phyloP scores from a whole-genome alignment of 2,113 vertebrate genomes.

The Mesocricetus auratus region DNA sequence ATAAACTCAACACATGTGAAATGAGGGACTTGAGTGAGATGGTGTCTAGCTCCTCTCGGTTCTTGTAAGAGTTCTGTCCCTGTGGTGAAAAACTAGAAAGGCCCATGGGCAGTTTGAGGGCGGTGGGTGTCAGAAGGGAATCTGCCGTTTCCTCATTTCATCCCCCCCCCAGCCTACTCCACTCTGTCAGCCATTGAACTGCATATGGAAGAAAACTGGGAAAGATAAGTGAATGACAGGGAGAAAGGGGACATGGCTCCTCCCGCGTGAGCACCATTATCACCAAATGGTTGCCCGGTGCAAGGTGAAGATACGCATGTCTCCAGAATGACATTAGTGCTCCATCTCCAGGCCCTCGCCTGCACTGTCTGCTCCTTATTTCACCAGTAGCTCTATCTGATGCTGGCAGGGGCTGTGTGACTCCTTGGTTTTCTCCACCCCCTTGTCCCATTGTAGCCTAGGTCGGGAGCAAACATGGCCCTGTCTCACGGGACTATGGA shows the following conservation, averaged over 20 bases:
- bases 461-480: not conserved
- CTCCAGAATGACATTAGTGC: not conserved
- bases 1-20: not conserved
- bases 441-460: not conserved
- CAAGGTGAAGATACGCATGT: not conserved
- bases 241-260: not conserved
- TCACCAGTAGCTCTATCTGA: not conserved
- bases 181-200: constrained; percentile 17
- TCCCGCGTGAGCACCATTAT: not conserved
- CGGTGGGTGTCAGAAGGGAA: not conserved
- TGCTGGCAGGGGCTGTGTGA: not conserved
- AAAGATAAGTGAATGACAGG: not conserved
- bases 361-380: not conserved
- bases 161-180: not conserved
- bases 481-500: not conserved
- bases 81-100: not conserved
- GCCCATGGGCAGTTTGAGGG: not conserved
- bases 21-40: not conserved
- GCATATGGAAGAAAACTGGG: not conserved
- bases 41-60: not conserved
- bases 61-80: constrained; percentile 17
- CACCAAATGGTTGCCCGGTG: not conserved
- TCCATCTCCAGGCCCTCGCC: not conserved
- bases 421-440: not conserved
- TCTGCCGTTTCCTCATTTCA: not conserved